Conservation (phyloP, 2,888 invertebrate genomes). For the Galerucella nymphaeae region DNA sequence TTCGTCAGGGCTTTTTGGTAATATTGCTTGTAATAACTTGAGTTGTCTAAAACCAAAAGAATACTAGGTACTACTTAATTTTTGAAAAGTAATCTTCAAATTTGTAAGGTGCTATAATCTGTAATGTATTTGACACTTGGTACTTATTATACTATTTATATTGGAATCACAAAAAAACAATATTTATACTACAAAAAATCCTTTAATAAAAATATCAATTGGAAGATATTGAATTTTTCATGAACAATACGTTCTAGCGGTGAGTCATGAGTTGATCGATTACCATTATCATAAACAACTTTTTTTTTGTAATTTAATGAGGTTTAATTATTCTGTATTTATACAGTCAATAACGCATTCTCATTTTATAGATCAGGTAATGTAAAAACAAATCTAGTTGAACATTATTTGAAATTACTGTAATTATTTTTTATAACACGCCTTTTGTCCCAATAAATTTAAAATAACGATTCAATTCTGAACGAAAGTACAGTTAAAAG, state of each 20-base stretch:
- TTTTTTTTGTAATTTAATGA: constrained; percentile 22
- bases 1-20: constrained; percentile 73
- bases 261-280: constrained; percentile 44
- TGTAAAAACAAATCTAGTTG: neutral
- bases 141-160: too few species aligned
- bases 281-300: constrained; percentile 18
- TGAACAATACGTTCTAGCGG: constrained; percentile 30
- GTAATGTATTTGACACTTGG: too few species aligned
- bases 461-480: too few species aligned
- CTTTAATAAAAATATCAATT: neutral
- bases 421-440: too few species aligned
- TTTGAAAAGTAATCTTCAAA: too few species aligned
- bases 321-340: constrained; percentile 20
- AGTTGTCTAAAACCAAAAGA: constrained; percentile 63
- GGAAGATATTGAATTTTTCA: constrained; percentile 1
- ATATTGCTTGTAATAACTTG: constrained; percentile 69
- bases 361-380: neutral
- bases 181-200: neutral
- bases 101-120: too few species aligned
- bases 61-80: neutral
- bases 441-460: too few species aligned
- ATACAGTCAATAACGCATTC: constrained; percentile 5
- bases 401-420: too few species aligned
- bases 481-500: too few species aligned
- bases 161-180: neutral